A percentile compares a stretch with the other conserved stretches of the same genome.
Evolutionary conservation across 2,113 vertebrate genomes (phyloP).

Genomic region (Spheniscus mendiculus): DNA sequence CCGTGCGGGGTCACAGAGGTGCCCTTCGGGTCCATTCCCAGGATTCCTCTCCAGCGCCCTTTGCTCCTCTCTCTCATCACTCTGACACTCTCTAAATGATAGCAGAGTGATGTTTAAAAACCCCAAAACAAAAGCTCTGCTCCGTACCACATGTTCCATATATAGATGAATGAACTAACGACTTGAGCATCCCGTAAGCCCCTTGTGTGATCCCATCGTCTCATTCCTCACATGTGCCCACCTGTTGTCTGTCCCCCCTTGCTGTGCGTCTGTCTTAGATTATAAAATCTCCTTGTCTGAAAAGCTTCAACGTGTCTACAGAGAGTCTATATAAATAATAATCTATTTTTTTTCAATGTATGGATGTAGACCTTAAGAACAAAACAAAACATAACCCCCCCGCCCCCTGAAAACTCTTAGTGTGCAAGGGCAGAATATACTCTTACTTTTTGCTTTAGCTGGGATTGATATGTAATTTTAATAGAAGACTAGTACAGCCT

Average conservation of each 20-base stretch:
- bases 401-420: neutral
- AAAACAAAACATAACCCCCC: neutral
- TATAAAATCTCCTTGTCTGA: neutral
- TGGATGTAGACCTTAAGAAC: neutral
- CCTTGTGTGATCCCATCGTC: neutral
- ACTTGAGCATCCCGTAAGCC: neutral
- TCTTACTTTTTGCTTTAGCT: neutral
- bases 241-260: neutral
- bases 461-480: conserved; percentile 22
- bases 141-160: rapidly evolving
- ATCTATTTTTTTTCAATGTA: rapidly evolving
- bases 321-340: neutral
- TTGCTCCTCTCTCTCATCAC: neutral
- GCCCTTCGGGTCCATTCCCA: neutral
- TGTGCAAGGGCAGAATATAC: neutral
- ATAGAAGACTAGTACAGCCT: neutral
- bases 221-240: neutral
- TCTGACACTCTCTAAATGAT: neutral
- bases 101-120: neutral
- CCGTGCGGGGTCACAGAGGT: rapidly evolving
- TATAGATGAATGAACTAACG: neutral
- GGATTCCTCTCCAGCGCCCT: neutral
- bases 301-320: neutral
- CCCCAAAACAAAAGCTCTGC: neutral
- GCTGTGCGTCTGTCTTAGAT: neutral